Conservation (phyloP, 2,797 vertebrate genomes). For the Masticophis lateralis region DNA sequence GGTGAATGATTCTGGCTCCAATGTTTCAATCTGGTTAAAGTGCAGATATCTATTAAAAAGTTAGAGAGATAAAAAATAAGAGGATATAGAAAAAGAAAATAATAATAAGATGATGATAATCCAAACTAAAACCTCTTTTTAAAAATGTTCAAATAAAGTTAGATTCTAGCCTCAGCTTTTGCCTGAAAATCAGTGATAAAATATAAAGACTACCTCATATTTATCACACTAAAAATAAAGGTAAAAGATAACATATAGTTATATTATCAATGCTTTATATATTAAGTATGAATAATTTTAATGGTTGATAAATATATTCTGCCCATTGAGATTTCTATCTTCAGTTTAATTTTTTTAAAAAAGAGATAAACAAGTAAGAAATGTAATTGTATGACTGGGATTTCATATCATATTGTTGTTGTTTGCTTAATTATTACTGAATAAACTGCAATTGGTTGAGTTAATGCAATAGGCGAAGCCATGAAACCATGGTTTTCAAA, state of each 20-base stretch:
- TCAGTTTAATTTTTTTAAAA: neutral
- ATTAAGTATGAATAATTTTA: neutral
- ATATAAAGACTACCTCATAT: neutral
- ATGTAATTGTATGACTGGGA: neutral
- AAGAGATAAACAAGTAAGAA: neutral
- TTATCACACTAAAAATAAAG: neutral
- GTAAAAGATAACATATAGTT: neutral
- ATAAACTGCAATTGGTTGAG: neutral
- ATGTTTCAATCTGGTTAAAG: slow-evolving; percentile 96
- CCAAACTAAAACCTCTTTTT: slow-evolving; percentile 1
- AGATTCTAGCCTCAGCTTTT: neutral
- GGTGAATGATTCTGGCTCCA: slow-evolving; percentile 92
- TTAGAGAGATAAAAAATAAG: slow-evolving; percentile 26
- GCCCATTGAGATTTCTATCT: neutral
- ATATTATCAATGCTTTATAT: neutral
- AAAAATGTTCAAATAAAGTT: slow-evolving; percentile 1
- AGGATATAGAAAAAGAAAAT: slow-evolving; percentile 2
- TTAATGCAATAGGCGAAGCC: neutral
- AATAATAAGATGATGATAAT: slow-evolving; percentile 7
- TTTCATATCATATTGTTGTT: neutral
- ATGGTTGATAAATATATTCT: neutral
- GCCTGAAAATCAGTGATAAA: neutral
- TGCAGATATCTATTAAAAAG: slow-evolving; percentile 87
- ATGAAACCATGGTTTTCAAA: neutral
- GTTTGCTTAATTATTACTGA: neutral